Base-by-base conservation (phyloP, 2,888 invertebrate genomes). In the Nemapogon koenigi region DNA sequence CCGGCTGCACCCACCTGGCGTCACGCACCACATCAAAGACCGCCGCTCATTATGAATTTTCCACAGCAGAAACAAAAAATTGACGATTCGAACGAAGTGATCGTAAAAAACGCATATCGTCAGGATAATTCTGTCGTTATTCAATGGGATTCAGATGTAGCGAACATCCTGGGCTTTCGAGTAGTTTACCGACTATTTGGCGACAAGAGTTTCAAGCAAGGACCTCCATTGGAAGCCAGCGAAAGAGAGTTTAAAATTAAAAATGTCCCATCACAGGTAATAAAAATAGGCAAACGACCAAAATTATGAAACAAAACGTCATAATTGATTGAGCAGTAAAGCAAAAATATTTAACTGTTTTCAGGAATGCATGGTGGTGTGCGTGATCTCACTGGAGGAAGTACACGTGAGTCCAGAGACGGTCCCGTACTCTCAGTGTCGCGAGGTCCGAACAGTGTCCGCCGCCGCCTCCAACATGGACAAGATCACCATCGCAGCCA, bases 191-290 rank as follows among this genome's bases (percentile, higher is more conserved):
- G 94, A 39, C 76, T 94, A 28, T 95, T 95, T 54, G 95, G 94
- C 3, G 94, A 94, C 53, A 89, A 90, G 57, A 89, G 84, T 49
- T 95, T 94, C 69, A 93, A 94, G 53, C 91, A 92, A 62, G 94
- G 94, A 3, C 93, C 94, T 11, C 92, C 93, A 1, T 68, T 95
- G 41, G 93, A 94, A 66, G 88, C 92, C 14, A 91, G 91, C 55
- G 93, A 94, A 69, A 80, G 93, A 51, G 94, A 94, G 67, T 94
- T 94, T 57, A 93, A 91, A 70, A 93, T 95, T 42, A 93, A 93
- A 71, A 94, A 94, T 57, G 92, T 95, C 42, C 94, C 94, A 30
- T 85, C 90, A 7, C 92, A 90, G 85, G 90, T 90, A 68, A 70
- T 57, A 19, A 18, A 15, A 15, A 30, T 15, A 35, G 3, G 15